Evolutionary conservation across 2,797 vertebrate species (phyloP), one percentile per base, ranked within the genome.

Genomic region (Holocentrus rufus): DNA sequence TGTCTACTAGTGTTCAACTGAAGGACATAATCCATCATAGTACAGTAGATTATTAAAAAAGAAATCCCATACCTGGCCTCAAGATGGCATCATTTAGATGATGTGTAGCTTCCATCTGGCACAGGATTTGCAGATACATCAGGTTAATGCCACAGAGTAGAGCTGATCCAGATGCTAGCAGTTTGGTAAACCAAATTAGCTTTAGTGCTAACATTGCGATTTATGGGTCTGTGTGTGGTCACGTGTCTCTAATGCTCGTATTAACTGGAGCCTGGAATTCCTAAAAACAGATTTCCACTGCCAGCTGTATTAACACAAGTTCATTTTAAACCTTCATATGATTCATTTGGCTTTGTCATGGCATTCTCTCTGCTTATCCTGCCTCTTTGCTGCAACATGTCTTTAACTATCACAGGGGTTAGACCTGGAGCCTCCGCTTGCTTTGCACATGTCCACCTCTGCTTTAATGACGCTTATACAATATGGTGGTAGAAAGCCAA

Each of bases 361-460:
- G 74, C 82, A 59, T 77, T 66, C 54, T 71, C 72, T 69, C 81
- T 91, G 91, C 93, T 92, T 85, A 82, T 68, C 66, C 55, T 27
- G 14, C 44, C 53, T 76, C 68, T 82, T 23, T 70, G 67, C 82
- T 69, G 49, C 64, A 65, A 60, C 47, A 8, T 46, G 7, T 80
- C 61, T 65, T 1, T 66, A 14, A 63, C 31, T 47, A n/a, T 18
- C 49, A 2, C 22, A 60, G n/a, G n/a, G 44, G 44, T 30, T 52
- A 30, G 20, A 31, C 10, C 42, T 30, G 15, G 31, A 20, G 44
- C 46, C 57, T 69, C 44, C 39, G 58, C 60, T 55, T 70, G 17
- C 27, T n/a, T 34, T 36, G 9, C 20, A 52, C 20, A 52, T 17
- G 3, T 46, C 44, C 31, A 22, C 8, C 52, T 47, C 54, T 36